Evolutionary conservation across 2,888 invertebrate genomes (phyloP).

Genomic region (Odontocerum albicorne): DNA sequence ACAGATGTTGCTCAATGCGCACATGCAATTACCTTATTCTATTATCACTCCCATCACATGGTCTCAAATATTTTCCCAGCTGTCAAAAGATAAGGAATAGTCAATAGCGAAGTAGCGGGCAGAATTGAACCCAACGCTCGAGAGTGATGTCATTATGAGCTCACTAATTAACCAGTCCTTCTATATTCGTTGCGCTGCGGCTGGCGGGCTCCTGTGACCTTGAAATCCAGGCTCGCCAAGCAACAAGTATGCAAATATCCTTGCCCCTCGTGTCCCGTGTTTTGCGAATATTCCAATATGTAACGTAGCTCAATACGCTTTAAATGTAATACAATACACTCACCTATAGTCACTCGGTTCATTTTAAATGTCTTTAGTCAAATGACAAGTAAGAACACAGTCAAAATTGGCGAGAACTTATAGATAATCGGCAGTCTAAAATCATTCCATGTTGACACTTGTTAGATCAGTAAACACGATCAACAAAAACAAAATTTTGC

Average conservation of each 20-base stretch:
- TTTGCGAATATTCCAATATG: conserved; percentile 9
- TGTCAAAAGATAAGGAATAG: conserved; percentile 14
- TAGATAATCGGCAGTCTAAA: conserved; percentile 12
- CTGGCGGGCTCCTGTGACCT: conserved; percentile 31
- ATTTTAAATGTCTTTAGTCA: conserved; percentile 8
- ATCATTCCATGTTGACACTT: conserved; percentile 30
- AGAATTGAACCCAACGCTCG: conserved; percentile 5
- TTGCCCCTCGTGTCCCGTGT: conserved; percentile 18
- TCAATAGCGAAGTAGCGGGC: conserved; percentile 12
- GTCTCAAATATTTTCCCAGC: conserved; percentile 7
- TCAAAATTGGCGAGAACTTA: conserved; percentile 20
- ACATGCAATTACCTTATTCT: conserved; percentile 11
- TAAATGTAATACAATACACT: conserved; percentile 9
- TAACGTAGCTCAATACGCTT: neutral
- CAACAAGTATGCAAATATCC: conserved; percentile 37
- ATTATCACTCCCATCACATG: conserved; percentile 13
- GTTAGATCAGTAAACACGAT: conserved; percentile 22
- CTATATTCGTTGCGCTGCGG: conserved; percentile 16
- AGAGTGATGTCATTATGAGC: conserved; percentile 54
- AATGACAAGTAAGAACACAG: conserved; percentile 6
- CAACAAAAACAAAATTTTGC: conserved; percentile 1
- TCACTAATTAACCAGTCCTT: conserved; percentile 46
- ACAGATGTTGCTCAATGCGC: conserved; percentile 18
- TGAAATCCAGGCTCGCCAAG: conserved; percentile 29
- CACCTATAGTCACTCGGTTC: conserved; percentile 16